Conservation (phyloP, 2,797 vertebrate genomes). For the Dendrocincla fuliginosa region DNA sequence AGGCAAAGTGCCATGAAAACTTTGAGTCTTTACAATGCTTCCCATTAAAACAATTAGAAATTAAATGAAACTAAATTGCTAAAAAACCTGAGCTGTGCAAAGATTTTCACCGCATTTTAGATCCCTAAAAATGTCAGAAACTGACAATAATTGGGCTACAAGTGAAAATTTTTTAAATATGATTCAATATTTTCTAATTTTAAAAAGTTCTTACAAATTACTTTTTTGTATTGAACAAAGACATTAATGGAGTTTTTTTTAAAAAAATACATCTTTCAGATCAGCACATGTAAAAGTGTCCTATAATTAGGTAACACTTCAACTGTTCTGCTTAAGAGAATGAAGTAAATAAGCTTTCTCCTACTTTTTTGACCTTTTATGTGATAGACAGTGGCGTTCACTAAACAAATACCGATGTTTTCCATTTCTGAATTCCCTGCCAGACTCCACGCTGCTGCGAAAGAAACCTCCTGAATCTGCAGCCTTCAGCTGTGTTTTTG, state of each 20-base stretch:
- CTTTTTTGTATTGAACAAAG: not conserved
- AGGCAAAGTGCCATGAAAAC: not conserved
- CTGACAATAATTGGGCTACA: not conserved
- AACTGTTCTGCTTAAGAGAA: not conserved
- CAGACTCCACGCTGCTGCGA: not conserved
- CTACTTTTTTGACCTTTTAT: not conserved
- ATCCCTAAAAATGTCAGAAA: not conserved
- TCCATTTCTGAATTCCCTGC: not conserved
- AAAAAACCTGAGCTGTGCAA: not conserved
- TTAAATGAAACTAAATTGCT: not conserved
- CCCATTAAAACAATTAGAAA: not conserved
- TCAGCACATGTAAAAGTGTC: not conserved
- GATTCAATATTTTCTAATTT: not conserved
- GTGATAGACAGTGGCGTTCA: not conserved
- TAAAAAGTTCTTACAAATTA: fast-evolving
- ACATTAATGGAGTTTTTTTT: not conserved
- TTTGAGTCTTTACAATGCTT: not conserved
- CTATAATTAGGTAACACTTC: not conserved
- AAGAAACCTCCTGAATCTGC: not conserved
- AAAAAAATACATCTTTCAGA: not conserved
- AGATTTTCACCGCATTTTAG: not conserved
- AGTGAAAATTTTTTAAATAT: not conserved
- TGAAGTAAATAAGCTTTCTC: not conserved
- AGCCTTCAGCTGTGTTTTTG: not conserved
- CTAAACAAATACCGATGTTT: not conserved